A percentile compares a stretch with the other conserved stretches of the same genome.
phyloP scores from a whole-genome alignment of 2,113 vertebrate genomes.

The Neodon shergylaensis region DNA sequence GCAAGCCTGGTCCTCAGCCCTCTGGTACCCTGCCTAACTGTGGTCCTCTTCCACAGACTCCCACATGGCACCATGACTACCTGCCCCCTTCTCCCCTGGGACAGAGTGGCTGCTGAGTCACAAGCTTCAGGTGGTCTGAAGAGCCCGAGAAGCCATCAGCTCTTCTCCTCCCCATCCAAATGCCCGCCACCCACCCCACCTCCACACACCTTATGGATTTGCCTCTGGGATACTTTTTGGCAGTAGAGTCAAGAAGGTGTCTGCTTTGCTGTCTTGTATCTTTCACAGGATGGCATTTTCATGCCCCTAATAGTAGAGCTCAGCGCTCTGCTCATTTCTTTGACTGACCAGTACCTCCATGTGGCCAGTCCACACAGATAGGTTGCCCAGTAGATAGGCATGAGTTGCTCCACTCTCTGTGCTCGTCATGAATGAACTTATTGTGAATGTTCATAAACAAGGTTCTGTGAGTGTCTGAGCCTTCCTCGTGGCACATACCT shows the following conservation, averaged over 20 bases:
- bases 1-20: neutral
- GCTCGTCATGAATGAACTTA: neutral
- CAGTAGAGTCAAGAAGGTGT: neutral
- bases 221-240: neutral
- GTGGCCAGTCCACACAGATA: neutral
- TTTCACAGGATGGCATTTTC: neutral
- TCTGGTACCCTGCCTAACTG: neutral
- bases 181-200: rapidly evolving
- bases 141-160: neutral
- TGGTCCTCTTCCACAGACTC: neutral
- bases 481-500: neutral
- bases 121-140: neutral
- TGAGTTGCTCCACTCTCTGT: too few relatives aligned
- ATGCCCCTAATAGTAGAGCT: too few relatives aligned
- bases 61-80: neutral
- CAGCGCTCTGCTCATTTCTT: neutral
- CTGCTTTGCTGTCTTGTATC: neutral
- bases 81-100: neutral
- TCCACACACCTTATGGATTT: neutral
- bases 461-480: neutral
- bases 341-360: neutral
- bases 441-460: neutral
- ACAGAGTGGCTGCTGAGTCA: neutral
- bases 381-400: neutral
- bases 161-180: too few relatives aligned